These are phyloP conservation scores for Leptinotarsa texana DNA, from an alignment of 1,140 invertebrate genomes.

Conservation along the genomic window DNA sequence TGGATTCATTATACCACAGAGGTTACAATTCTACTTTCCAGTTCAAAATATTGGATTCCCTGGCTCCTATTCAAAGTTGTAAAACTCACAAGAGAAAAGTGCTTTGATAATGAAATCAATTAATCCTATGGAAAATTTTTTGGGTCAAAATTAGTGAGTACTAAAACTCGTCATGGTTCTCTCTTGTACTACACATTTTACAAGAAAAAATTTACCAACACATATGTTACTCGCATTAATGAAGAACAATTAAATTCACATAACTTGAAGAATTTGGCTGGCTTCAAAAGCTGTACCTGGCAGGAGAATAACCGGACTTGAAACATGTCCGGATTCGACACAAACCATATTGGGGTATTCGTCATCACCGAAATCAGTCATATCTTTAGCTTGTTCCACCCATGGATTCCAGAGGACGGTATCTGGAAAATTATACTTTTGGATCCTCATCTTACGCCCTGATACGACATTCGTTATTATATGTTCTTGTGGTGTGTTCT, in stretches of 20 bases:
- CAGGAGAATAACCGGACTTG: slow-evolving; percentile 79
- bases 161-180: neutral
- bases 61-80: neutral
- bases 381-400: slow-evolving; percentile 88
- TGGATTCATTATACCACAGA: too few species aligned
- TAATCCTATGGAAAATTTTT: too few species aligned
- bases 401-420: slow-evolving; percentile 97
- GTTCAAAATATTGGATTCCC: too few species aligned
- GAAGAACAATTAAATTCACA: slow-evolving; percentile 42
- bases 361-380: slow-evolving; percentile 92
- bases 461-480: slow-evolving; percentile 92
- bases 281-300: slow-evolving; percentile 87
- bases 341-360: slow-evolving; percentile 95
- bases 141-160: neutral
- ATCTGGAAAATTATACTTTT: slow-evolving; percentile 93
- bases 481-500: slow-evolving; percentile 89
- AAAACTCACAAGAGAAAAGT: neutral
- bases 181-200: slow-evolving; percentile 11
- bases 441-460: slow-evolving; percentile 86
- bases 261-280: slow-evolving; percentile 81
- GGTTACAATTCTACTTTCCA: too few species aligned
- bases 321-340: slow-evolving; percentile 90
- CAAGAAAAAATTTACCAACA: slow-evolving; percentile 12
- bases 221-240: slow-evolving; percentile 20
- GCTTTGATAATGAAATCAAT: neutral